Conservation (phyloP, 2,113 vertebrate genomes). For the Heliornis fulica region DNA sequence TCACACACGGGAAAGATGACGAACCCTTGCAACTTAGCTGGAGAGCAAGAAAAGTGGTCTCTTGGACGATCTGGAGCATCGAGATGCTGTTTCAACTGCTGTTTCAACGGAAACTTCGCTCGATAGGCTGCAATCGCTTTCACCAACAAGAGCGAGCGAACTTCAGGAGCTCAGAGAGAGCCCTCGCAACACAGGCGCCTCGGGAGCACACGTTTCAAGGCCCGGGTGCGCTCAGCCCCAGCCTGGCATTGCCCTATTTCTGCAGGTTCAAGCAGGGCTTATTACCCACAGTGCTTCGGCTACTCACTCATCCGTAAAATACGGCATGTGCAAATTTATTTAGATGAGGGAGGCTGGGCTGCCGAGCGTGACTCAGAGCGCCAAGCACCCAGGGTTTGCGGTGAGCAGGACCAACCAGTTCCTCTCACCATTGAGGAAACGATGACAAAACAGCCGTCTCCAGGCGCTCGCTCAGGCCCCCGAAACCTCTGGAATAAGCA, state of each 20-base stretch:
- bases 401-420: slow-evolving; percentile 28
- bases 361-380: slow-evolving; percentile 9
- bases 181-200: neutral
- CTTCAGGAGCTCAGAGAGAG: neutral
- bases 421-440: neutral
- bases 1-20: neutral
- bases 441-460: slow-evolving; percentile 13
- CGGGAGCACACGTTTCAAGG: neutral
- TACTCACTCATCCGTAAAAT: neutral
- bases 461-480: neutral
- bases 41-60: neutral
- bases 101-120: neutral
- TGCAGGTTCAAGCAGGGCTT: neutral
- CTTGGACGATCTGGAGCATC: no score
- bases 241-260: neutral
- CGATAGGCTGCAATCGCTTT: neutral
- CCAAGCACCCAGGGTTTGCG: neutral
- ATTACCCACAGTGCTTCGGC: slow-evolving; percentile 9
- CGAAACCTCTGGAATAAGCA: slow-evolving; percentile 1
- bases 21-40: neutral
- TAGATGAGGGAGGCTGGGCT: neutral
- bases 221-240: neutral
- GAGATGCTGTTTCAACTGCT: neutral
- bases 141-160: neutral
- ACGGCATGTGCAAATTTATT: neutral